phyloP scores from a whole-genome alignment of 2,888 invertebrate genomes.

The Lysandra coridon region DNA sequence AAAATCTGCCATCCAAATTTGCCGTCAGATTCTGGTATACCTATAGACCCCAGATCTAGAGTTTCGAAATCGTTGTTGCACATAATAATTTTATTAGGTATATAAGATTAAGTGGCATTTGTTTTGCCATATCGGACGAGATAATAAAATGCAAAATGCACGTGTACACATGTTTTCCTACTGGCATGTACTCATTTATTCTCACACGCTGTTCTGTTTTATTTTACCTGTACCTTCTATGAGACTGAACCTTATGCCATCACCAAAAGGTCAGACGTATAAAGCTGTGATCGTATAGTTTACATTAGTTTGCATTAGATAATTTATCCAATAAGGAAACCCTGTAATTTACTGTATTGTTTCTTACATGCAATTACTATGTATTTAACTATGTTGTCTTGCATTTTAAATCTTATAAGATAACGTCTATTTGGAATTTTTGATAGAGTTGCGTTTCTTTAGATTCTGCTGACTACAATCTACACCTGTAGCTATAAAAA shows the following conservation, averaged over 20 bases:
- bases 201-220: constrained; percentile 16
- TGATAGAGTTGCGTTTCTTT: too few relatives aligned
- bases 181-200: constrained; percentile 33
- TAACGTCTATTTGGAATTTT: not conserved
- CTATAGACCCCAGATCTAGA: not conserved
- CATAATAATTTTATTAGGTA: not conserved
- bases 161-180: constrained; percentile 33
- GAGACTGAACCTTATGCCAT: not conserved
- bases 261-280: not conserved
- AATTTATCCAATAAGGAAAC: constrained; percentile 41
- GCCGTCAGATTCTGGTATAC: too few relatives aligned
- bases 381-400: not conserved
- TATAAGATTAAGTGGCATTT: not conserved
- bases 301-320: constrained; percentile 33
- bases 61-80: not conserved
- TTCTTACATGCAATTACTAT: constrained; percentile 27
- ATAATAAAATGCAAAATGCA: constrained; percentile 1
- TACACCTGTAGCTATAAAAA: too few relatives aligned
- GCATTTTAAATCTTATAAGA: not conserved
- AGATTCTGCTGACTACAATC: too few relatives aligned
- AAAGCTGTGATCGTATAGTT: not conserved
- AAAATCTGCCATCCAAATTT: too few relatives aligned
- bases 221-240: not conserved
- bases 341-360: constrained; percentile 29
- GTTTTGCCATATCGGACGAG: not conserved